A percentile compares a stretch with the other conserved stretches of the same genome.
Conservation (phyloP, 2,113 vertebrate species). For the Mustelus asterias region DNA sequence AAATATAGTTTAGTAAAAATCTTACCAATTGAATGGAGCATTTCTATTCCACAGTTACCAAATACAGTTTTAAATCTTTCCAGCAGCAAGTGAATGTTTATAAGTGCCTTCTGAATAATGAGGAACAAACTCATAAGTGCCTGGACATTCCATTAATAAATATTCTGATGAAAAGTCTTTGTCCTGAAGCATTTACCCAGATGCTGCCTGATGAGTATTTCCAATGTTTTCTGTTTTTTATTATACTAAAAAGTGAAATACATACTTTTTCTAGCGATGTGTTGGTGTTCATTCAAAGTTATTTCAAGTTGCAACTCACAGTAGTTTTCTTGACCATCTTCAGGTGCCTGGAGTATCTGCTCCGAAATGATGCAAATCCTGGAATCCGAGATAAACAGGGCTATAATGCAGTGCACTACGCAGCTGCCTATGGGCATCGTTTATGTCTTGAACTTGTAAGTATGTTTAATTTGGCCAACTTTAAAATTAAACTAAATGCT, state of each 20-base stretch:
- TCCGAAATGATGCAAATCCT: conserved; percentile 94
- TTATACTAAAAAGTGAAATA: neutral
- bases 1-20: neutral
- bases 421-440: conserved; percentile 66
- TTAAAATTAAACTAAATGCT: neutral
- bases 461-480: neutral
- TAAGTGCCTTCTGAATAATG: neutral
- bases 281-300: neutral
- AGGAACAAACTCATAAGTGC: neutral
- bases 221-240: neutral
- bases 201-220: neutral
- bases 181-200: neutral
- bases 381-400: conserved; percentile 95
- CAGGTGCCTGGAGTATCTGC: conserved; percentile 97
- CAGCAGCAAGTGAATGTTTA: neutral
- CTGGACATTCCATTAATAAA: neutral
- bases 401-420: conserved; percentile 94
- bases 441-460: conserved; percentile 72
- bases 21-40: neutral
- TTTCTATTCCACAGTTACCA: neutral
- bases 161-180: neutral
- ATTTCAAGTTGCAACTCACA: neutral
- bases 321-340: neutral
- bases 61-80: neutral
- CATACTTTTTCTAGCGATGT: neutral